Base-by-base conservation (phyloP, 1,140 invertebrate species). In the Panagrolaimus sp. region DNA sequence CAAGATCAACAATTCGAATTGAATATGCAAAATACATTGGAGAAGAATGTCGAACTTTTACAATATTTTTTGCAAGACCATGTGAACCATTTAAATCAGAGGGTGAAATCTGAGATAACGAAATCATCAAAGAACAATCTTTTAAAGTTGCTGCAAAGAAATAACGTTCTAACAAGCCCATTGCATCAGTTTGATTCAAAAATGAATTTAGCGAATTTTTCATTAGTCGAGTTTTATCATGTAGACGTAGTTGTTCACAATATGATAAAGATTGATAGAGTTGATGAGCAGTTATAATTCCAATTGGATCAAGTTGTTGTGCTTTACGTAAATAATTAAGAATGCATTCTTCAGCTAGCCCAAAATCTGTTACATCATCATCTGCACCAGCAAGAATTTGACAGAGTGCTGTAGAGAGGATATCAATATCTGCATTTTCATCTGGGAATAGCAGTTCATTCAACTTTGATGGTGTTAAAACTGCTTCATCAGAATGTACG, bases 131-230 rank as follows among this genome's bases (percentile, higher is more conserved):
- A 27, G 69, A 72, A 61, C 79, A 81, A 66, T 81, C 80, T 62
- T 82, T 82, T 66, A 83, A 73, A 11, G 81, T 82, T 5, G 75
- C 80, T n/a, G 81, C 77, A 8, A 82, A 47, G 47, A 82, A 73
- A 63, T 83, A 82, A 46, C 72, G 65, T 66, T 78, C 71, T 7
- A 82, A 61, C 20, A 80, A 67, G 9, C 78, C 71, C 25, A 78
- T 66, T 5, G 67, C n/a, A 16, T 82, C 79, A 5, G 57, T 65
- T 27, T 71, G 64, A 7, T 66, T 63, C 5, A 82, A 48, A 45
- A 80, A 76, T 25, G 27, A 57, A 25, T 57, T 27, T 57, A 27
- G 9, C 0, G 20, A 20, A 3, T 20, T 25, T n/a, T 27, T 20
- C 9, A 57, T 20, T 25, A 57, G 51, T 1, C 51, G 51, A 57